phyloP scores from a whole-genome alignment of 2,888 invertebrate species.

The Spilosoma lubricipeda region DNA sequence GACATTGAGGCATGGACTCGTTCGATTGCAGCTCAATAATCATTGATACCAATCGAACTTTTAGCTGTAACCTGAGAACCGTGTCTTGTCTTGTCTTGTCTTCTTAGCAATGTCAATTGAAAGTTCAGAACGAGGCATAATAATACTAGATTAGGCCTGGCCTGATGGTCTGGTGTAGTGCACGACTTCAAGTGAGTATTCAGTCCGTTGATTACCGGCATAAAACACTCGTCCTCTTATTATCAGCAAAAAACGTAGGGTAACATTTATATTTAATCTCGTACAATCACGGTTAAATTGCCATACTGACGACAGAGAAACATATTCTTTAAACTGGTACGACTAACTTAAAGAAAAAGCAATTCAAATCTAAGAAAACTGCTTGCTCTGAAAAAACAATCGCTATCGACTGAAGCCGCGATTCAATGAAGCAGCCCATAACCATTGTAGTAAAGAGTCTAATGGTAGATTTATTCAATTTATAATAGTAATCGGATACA shows the following conservation, averaged over 20 bases:
- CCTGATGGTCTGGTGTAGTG: neutral
- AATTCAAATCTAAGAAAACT: slow-evolving; percentile 1
- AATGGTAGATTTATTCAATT: slow-evolving; percentile 51
- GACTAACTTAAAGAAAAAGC: slow-evolving; percentile 4
- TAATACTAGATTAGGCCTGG: neutral
- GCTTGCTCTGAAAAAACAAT: neutral
- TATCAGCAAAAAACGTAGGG: neutral
- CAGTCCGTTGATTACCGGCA: neutral
- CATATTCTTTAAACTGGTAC: neutral
- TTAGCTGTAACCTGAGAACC: neutral
- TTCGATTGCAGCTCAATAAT: neutral
- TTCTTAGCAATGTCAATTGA: neutral
- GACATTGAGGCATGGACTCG: neutral
- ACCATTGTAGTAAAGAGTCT: slow-evolving; percentile 44
- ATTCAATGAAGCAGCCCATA: slow-evolving; percentile 48
- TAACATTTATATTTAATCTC: neutral
- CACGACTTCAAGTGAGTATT: neutral
- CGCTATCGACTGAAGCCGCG: slow-evolving; percentile 17
- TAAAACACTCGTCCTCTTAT: neutral
- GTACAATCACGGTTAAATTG: neutral
- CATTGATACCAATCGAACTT: neutral
- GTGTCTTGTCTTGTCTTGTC: neutral
- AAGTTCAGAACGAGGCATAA: neutral
- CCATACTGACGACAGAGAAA: neutral
- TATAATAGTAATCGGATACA: slow-evolving; percentile 49